Evolutionary conservation across 2,888 invertebrate genomes (phyloP).

Genomic region (Platycheirus rosarum): DNA sequence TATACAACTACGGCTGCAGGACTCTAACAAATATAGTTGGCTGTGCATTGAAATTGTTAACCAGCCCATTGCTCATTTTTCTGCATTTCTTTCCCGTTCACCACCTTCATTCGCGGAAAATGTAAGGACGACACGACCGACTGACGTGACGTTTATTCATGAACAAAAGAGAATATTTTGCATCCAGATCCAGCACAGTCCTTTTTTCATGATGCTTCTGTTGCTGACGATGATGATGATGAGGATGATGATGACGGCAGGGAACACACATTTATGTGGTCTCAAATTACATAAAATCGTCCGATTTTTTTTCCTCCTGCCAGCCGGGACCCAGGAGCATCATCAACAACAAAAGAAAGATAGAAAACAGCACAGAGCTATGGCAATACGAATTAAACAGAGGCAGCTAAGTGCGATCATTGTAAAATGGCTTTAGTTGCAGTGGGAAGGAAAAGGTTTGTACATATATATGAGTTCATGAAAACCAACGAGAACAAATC

Average conservation of each 20-base stretch:
- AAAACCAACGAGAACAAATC: too few species aligned
- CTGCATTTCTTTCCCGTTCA: neutral
- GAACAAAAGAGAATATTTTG: conserved; percentile 20
- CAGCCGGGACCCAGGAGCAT: conserved; percentile 11
- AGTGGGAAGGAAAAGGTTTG: neutral
- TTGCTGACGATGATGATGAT: conserved; percentile 12
- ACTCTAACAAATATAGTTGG: conserved; percentile 9
- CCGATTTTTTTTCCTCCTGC: conserved; percentile 47
- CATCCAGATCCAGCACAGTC: neutral
- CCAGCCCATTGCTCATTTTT: conserved; percentile 24
- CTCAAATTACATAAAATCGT: conserved; percentile 73
- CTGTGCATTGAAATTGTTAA: neutral
- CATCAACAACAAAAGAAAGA: neutral
- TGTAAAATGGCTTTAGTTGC: conserved; percentile 2
- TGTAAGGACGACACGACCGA: neutral
- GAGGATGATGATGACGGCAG: conserved; percentile 67
- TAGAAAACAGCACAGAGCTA: neutral
- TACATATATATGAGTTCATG: neutral
- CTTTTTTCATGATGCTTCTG: neutral
- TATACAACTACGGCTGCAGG: conserved; percentile 4
- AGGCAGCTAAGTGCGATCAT: conserved; percentile 18
- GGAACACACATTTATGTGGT: conserved; percentile 75
- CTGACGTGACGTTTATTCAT: conserved; percentile 3
- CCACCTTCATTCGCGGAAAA: neutral
- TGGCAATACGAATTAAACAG: conserved; percentile 15